Evolutionary conservation across 2,888 invertebrate species (phyloP).

Genomic region (Exocentrus adspersus): DNA sequence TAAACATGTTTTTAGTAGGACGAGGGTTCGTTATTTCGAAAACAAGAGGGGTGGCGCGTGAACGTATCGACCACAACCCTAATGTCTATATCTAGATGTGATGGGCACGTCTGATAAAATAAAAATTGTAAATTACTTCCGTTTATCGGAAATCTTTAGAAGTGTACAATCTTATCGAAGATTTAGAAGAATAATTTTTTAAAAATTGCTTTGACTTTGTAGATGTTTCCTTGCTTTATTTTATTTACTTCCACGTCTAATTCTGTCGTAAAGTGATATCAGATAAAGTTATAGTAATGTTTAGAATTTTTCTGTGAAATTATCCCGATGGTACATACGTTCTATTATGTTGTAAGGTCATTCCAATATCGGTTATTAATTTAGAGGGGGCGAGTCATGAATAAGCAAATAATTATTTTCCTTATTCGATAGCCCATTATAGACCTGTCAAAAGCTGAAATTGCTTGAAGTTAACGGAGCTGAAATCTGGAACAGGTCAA

Average conservation of each 20-base stretch:
- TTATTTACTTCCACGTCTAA: too few species aligned
- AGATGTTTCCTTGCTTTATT: too few species aligned
- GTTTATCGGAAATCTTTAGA: slow-evolving; percentile 10
- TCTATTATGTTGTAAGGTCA: too few species aligned
- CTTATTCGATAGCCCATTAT: neutral
- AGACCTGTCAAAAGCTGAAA: slow-evolving; percentile 1
- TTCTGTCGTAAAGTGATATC: too few species aligned
- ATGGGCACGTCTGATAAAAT: slow-evolving; percentile 3
- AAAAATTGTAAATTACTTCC: slow-evolving; percentile 21
- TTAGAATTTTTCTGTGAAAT: too few species aligned
- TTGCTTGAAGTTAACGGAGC: neutral
- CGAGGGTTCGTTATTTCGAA: slow-evolving; percentile 15
- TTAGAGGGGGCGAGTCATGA: neutral
- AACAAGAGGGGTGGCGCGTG: neutral
- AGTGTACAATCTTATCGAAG: too few species aligned
- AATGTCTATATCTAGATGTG: neutral
- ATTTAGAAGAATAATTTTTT: too few species aligned
- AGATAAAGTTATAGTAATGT: too few species aligned
- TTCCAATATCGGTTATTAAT: neutral
- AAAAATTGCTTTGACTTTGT: too few species aligned
- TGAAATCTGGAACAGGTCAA: neutral
- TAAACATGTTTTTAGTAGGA: slow-evolving; percentile 12
- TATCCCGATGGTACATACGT: too few species aligned
- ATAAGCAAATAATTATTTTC: slow-evolving; percentile 1
- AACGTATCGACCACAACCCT: neutral